phyloP scores from a whole-genome alignment of 2,797 vertebrate species.

The Pseudotriccus pelzelni region DNA sequence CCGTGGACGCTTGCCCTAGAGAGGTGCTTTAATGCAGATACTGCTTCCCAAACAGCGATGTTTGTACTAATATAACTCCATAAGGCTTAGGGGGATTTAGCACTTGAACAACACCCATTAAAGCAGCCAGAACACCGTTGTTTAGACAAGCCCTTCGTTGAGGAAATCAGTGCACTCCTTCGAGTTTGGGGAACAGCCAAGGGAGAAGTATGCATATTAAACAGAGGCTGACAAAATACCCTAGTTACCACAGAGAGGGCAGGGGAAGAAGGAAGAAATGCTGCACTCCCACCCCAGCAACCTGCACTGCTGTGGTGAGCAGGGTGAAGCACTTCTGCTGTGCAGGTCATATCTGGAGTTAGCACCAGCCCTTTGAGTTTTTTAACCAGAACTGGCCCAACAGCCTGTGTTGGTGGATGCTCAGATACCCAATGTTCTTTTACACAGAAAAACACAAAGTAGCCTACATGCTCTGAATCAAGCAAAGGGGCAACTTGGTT shows the following conservation, averaged over 20 bases:
- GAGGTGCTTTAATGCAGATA: not conserved
- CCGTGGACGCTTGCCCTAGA: not conserved
- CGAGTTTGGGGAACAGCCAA: slow-evolving; percentile 2
- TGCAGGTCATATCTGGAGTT: not conserved
- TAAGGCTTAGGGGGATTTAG: not conserved
- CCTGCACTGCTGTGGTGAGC: accelerated
- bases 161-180: not conserved
- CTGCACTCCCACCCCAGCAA: not conserved
- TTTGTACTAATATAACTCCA: not conserved
- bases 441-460: not conserved
- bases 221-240: not conserved
- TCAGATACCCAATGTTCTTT: not conserved
- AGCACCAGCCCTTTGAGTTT: not conserved
- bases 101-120: not conserved
- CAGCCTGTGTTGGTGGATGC: not conserved
- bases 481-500: not conserved
- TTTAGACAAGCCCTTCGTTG: slow-evolving; percentile 30
- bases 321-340: not conserved
- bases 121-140: not conserved
- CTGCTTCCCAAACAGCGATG: not conserved
- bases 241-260: not conserved
- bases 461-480: not conserved
- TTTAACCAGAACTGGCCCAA: not conserved
- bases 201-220: not conserved
- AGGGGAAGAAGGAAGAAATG: not conserved